phyloP scores from a whole-genome alignment of 2,888 invertebrate genomes.

The Campoplex capitator region DNA sequence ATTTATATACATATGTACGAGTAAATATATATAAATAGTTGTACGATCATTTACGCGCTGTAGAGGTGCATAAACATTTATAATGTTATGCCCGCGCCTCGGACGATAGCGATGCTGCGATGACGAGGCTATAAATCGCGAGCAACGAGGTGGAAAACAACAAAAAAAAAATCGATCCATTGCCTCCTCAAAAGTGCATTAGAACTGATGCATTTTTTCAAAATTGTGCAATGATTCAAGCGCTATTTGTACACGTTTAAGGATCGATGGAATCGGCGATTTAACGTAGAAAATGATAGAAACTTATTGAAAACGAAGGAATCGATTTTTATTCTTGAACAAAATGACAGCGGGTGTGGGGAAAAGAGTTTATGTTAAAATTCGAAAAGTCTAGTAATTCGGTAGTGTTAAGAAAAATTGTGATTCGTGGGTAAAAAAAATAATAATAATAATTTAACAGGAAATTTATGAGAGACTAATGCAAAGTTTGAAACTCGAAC shows the following conservation, averaged over 20 bases:
- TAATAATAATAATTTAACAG: no score
- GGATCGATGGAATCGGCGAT: not conserved
- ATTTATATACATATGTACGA: not conserved
- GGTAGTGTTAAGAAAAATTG: not conserved
- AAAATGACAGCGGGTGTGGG: no score
- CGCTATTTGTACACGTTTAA: not conserved
- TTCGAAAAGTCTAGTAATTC: not conserved
- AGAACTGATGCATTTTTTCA: not conserved
- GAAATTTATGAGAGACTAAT: not conserved
- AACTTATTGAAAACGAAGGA: no score
- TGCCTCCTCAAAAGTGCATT: slow-evolving; percentile 1
- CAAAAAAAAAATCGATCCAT: slow-evolving; percentile 45
- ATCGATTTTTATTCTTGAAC: no score
- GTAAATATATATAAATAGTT: slow-evolving; percentile 2
- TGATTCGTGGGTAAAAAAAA: not conserved
- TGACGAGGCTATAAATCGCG: slow-evolving; percentile 47
- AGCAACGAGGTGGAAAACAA: slow-evolving; percentile 32
- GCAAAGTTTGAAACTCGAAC: not conserved
- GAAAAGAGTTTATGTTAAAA: not conserved
- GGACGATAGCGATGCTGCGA: slow-evolving; percentile 15
- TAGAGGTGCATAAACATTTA: not conserved
- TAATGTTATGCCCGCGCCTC: not conserved
- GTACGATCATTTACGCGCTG: not conserved
- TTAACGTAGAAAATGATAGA: not conserved
- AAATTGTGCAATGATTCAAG: not conserved